These are phyloP conservation scores for Darevskia mixta DNA, from an alignment of 2,797 vertebrate genomes.

Conservation along the genomic window DNA sequence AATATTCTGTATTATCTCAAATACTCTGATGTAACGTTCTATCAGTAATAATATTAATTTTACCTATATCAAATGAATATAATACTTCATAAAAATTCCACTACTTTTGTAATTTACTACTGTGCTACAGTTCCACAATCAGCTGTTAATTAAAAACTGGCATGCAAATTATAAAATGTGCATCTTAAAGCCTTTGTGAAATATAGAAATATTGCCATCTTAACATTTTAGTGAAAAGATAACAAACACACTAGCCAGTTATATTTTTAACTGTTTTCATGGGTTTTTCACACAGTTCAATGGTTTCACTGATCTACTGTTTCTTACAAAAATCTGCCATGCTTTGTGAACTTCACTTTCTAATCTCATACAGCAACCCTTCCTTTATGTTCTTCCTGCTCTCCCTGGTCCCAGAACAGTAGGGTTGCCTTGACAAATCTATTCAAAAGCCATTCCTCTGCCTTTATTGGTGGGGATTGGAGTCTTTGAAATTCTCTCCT, in stretches of 20 bases:
- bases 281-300: constrained; percentile 83
- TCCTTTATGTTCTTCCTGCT: constrained; percentile 92
- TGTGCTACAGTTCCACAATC: constrained; percentile 74
- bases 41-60: constrained; percentile 83
- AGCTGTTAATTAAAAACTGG: constrained; percentile 81
- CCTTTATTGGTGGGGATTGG: constrained; percentile 91
- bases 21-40: constrained; percentile 80
- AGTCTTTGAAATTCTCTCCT: constrained; percentile 93
- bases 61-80: constrained; percentile 79
- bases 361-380: constrained; percentile 91
- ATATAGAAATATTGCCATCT: constrained; percentile 72
- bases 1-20: constrained; percentile 83
- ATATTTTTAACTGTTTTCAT: constrained; percentile 82
- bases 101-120: constrained; percentile 75
- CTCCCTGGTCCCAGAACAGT: constrained; percentile 88
- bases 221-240: constrained; percentile 72
- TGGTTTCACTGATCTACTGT: constrained; percentile 88
- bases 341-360: constrained; percentile 89
- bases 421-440: constrained; percentile 98
- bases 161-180: constrained; percentile 68
- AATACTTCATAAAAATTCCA: constrained; percentile 77
- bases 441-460: constrained; percentile 90
- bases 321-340: constrained; percentile 88
- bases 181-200: constrained; percentile 71
- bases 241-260: constrained; percentile 61